Percentiles rank a stretch among this genome's conserved stretches.
phyloP scores from a whole-genome alignment of 2,113 vertebrate species.

The Neomonachus schauinslandi region DNA sequence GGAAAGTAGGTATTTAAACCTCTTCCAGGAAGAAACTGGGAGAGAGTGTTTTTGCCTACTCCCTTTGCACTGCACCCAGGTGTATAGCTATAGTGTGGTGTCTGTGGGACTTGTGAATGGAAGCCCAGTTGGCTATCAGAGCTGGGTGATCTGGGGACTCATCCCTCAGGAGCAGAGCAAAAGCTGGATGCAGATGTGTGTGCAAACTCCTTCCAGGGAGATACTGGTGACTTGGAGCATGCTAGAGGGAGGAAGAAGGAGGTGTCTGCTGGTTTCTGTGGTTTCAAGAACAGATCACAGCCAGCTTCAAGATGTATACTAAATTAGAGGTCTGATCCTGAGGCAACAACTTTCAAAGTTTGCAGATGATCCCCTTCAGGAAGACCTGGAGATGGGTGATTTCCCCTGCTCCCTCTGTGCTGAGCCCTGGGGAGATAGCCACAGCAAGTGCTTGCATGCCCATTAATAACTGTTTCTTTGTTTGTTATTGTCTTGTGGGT shows the following conservation, averaged over 20 bases:
- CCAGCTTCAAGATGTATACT: not conserved
- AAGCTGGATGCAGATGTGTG: not conserved
- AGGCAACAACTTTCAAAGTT: not conserved
- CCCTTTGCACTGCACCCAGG: not conserved
- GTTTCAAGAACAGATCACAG: not conserved
- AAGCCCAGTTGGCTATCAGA: not conserved
- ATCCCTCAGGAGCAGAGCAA: not conserved
- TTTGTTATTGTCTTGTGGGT: not conserved
- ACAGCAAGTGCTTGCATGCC: not conserved
- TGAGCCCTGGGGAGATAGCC: not conserved
- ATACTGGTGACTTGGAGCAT: not conserved
- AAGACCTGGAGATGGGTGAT: not conserved
- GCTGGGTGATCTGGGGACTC: not conserved
- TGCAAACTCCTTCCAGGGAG: not conserved
- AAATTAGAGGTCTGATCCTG: not conserved
- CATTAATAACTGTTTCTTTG: not conserved
- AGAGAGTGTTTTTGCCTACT: not conserved
- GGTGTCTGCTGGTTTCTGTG: not conserved
- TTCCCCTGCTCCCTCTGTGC: not conserved
- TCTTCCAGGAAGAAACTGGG: not conserved
- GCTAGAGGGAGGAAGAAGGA: not conserved
- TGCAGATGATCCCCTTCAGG: not conserved
- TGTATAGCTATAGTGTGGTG: not conserved
- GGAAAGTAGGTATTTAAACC: not conserved
- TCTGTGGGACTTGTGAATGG: not conserved